phyloP scores from a whole-genome alignment of 2,797 vertebrate genomes.

The Pseudotriccus pelzelni region DNA sequence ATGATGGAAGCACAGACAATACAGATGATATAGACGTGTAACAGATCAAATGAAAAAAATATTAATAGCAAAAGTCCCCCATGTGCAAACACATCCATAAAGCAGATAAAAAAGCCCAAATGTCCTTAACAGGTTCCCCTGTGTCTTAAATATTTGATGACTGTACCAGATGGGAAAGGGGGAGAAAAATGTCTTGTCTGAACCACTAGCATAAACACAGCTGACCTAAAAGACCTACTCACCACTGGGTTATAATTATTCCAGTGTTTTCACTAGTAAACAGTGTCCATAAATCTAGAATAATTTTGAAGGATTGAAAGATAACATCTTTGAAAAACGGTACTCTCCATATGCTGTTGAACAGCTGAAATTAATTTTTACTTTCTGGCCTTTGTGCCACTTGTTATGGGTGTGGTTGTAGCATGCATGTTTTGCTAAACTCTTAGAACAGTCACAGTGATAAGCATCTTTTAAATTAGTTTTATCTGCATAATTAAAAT shows the following conservation, averaged over 20 bases:
- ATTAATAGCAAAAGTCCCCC: not conserved
- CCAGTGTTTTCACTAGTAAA: not conserved
- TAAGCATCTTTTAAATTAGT: not conserved
- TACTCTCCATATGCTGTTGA: not conserved
- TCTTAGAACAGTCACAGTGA: not conserved
- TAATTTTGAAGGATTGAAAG: slow-evolving; percentile 7
- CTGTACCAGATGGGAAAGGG: slow-evolving; percentile 36
- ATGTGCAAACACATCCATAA: not conserved
- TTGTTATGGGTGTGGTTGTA: not conserved
- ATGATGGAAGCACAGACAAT: not conserved
- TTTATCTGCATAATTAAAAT: not conserved
- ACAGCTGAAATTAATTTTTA: not conserved
- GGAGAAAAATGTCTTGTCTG: not conserved
- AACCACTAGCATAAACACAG: slow-evolving; percentile 21
- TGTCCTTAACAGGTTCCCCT: not conserved
- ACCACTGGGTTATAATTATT: not conserved
- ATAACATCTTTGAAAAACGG: not conserved
- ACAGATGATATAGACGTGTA: not conserved
- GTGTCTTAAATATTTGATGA: slow-evolving; percentile 69
- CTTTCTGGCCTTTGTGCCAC: not conserved
- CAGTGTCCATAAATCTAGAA: not conserved
- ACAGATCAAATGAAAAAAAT: not conserved
- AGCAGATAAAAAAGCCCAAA: not conserved
- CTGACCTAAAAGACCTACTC: slow-evolving; percentile 23
- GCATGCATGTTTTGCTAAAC: not conserved